phyloP scores from a whole-genome alignment of 2,113 vertebrate genomes.

The Dasypus novemcinctus region DNA sequence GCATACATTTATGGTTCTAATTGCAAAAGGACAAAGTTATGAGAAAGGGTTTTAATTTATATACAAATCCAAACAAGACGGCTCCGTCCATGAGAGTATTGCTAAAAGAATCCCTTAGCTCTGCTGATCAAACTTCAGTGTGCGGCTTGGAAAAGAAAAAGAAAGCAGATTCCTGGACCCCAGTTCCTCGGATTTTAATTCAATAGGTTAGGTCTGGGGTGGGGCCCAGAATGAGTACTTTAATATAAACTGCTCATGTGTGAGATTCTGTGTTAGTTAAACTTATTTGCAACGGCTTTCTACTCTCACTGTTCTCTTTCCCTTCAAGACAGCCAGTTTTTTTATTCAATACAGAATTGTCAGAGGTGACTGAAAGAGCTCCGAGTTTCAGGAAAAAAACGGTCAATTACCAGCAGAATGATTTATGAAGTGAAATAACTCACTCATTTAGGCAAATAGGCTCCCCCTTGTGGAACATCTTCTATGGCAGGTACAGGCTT shows the following conservation, averaged over 20 bases:
- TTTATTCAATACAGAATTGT: background rate
- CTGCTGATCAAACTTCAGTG: background rate
- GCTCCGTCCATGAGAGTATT: background rate
- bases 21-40: background rate
- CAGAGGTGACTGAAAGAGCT: conserved; percentile 46
- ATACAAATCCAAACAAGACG: background rate
- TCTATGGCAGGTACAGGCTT: conserved; percentile 43
- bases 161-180: background rate
- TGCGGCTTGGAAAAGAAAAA: background rate
- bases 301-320: background rate
- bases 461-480: conserved; percentile 83
- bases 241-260: conserved; percentile 10
- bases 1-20: background rate
- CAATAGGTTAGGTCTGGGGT: background rate
- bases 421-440: conserved; percentile 65
- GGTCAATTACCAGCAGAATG: conserved; percentile 62
- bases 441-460: conserved; percentile 70
- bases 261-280: conserved; percentile 29
- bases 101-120: conserved; percentile 30
- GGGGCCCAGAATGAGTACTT: background rate
- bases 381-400: conserved; percentile 52
- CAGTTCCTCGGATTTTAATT: background rate
- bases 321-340: background rate
- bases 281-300: background rate
- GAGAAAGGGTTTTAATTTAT: background rate